These are phyloP conservation scores for Micrasema minimum DNA, from an alignment of 1,140 invertebrate genomes.

Conservation along the genomic window DNA sequence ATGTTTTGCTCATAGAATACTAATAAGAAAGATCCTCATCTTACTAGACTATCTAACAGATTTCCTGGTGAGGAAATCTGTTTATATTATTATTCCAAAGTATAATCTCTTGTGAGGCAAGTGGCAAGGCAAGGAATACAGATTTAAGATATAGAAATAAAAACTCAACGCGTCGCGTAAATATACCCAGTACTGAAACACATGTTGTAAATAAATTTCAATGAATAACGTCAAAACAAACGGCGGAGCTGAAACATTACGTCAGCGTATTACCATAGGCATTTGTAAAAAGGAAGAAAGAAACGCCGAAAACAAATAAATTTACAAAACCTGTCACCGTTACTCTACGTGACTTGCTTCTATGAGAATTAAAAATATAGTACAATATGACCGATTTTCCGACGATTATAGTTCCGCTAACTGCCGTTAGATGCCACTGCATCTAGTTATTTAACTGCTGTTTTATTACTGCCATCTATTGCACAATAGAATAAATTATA, in stretches of 20 bases:
- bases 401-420: conserved; percentile 26
- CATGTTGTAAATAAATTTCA: conserved; percentile 39
- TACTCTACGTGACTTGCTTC: conserved; percentile 27
- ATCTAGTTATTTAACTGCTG: not conserved
- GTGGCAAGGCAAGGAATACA: too few species aligned
- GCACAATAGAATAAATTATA: conserved; percentile 34
- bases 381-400: conserved; percentile 29
- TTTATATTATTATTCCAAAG: too few species aligned
- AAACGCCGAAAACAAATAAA: conserved; percentile 38
- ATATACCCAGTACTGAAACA: conserved; percentile 16
- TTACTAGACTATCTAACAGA: too few species aligned
- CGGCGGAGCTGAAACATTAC: conserved; percentile 34
- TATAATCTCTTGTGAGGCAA: too few species aligned
- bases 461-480: conserved; percentile 40
- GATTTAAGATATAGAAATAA: too few species aligned
- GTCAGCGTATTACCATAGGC: conserved; percentile 40
- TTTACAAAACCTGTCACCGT: conserved; percentile 33
- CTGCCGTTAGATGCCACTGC: conserved; percentile 40
- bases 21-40: too few species aligned
- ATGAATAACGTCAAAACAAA: conserved; percentile 34
- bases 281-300: conserved; percentile 34
- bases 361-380: not conserved
- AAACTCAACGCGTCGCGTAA: not conserved
- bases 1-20: too few species aligned
- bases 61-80: too few species aligned